Percentiles rank a stretch among this genome's conserved stretches.
Conservation (phyloP, 2,113 vertebrate genomes). For the Rhinopomastus cyanomelas region DNA sequence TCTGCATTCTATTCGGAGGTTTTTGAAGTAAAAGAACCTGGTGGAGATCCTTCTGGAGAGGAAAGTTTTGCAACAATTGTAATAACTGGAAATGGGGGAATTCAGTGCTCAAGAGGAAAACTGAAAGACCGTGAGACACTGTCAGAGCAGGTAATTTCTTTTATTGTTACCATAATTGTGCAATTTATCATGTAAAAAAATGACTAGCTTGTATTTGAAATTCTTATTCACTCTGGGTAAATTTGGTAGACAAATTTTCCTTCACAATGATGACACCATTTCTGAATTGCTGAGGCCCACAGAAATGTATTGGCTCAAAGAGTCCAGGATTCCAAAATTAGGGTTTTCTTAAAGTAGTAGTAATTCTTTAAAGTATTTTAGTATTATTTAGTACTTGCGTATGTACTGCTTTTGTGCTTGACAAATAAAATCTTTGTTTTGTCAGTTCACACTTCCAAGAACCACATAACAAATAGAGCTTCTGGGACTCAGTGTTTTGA, state of each 20-base stretch:
- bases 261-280: neutral
- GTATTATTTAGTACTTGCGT: neutral
- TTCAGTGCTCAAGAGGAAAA: slow-evolving; percentile 86
- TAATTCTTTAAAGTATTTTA: neutral
- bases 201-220: neutral
- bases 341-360: neutral
- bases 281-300: neutral
- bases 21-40: slow-evolving; percentile 88
- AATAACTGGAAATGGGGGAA: slow-evolving; percentile 90
- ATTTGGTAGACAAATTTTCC: neutral
- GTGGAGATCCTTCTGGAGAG: slow-evolving; percentile 74
- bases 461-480: neutral
- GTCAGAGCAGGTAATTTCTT: slow-evolving; percentile 78
- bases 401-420: neutral
- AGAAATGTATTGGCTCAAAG: neutral
- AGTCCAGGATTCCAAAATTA: neutral
- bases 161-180: neutral
- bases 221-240: neutral
- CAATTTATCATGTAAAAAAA: neutral
- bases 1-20: slow-evolving; percentile 88
- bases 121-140: slow-evolving; percentile 73
- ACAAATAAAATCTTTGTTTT: neutral
- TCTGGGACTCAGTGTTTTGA: neutral
- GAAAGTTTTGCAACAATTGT: slow-evolving; percentile 86
- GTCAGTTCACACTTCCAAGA: neutral